These are phyloP conservation scores for Gisinianus flammeolus DNA, from an alignment of 2,888 invertebrate genomes.

Conservation along the genomic window DNA sequence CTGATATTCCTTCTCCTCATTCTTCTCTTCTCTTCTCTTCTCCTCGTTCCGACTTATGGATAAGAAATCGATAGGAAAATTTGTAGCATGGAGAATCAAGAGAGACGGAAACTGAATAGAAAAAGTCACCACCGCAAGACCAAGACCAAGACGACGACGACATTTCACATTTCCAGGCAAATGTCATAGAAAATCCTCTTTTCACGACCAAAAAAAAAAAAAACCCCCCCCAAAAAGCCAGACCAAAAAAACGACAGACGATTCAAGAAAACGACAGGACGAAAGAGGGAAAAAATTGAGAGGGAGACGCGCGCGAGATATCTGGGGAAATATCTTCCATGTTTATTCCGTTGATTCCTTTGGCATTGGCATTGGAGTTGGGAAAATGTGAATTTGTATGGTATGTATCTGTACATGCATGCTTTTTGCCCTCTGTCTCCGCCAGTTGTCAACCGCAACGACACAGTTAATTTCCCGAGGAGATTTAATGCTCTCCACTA, in stretches of 20 bases:
- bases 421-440: background rate
- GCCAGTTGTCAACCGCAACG: background rate
- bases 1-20: no score
- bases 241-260: no score
- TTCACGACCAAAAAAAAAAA: background rate
- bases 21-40: background rate
- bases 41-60: background rate
- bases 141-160: no score
- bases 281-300: no score
- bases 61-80: conserved; percentile 30
- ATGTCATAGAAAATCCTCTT: conserved; percentile 35
- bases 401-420: no score
- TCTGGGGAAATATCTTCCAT: no score
- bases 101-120: background rate
- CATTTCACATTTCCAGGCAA: conserved; percentile 25
- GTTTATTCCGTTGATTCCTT: no score
- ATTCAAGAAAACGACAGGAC: no score
- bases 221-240: no score
- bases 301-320: no score
- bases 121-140: conserved; percentile 17
- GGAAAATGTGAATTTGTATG: no score
- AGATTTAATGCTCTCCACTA: background rate
- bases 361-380: no score
- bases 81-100: background rate
- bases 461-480: background rate